Percentiles rank a stretch among this genome's conserved stretches.
Evolutionary conservation across 2,888 invertebrate genomes (phyloP).

Genomic region (Cosmia pyralina): DNA sequence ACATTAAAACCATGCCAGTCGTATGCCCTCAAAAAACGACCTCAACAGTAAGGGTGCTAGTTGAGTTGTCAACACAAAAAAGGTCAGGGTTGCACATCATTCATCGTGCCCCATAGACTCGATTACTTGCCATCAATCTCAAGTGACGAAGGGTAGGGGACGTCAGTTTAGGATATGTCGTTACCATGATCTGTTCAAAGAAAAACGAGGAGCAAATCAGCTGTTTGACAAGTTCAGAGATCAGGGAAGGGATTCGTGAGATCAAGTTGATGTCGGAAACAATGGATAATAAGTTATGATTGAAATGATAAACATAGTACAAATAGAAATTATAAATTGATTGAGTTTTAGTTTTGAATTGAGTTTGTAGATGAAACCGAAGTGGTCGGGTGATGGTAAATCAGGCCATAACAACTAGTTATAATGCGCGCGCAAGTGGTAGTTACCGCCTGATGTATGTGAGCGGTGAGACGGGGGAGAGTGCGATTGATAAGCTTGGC

Average conservation of each 20-base stretch:
- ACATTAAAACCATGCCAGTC: conserved; percentile 30
- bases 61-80: conserved; percentile 49
- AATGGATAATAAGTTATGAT: background rate
- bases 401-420: no score
- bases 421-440: no score
- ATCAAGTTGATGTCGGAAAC: background rate
- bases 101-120: conserved; percentile 54
- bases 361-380: no score
- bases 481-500: no score
- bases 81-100: conserved; percentile 54
- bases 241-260: background rate
- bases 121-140: conserved; percentile 56
- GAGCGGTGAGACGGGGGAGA: no score
- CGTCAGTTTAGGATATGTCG: conserved; percentile 39
- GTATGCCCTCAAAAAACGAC: conserved; percentile 24
- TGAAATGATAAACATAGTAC: background rate
- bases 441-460: no score
- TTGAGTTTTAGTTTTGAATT: no score
- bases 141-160: conserved; percentile 44
- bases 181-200: conserved; percentile 40
- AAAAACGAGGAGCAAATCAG: conserved; percentile 30
- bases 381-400: no score
- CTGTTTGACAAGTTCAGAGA: conserved; percentile 20
- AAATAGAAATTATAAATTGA: background rate
- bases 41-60: conserved; percentile 28